Conservation (phyloP, 1,140 invertebrate species). For the Drosophila lacteicornis region DNA sequence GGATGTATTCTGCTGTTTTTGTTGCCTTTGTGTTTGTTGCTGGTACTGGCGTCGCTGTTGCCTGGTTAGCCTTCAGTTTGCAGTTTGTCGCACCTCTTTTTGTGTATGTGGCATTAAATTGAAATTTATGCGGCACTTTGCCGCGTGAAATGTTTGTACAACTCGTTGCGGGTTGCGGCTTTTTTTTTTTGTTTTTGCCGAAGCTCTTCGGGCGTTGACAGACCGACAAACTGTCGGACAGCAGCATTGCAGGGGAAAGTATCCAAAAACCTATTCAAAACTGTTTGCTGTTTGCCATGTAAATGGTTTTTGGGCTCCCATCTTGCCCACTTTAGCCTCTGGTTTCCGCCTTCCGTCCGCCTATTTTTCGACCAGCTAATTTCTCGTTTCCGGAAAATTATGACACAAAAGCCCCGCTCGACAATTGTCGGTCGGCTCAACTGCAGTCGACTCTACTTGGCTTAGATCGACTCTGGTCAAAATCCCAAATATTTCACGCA, state of each 20-base stretch:
- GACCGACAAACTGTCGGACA: slow-evolving; percentile 81
- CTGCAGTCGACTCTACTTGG: slow-evolving; percentile 20
- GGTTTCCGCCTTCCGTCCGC: background rate
- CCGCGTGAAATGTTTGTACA: slow-evolving; percentile 83
- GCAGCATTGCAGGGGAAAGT: slow-evolving; percentile 57
- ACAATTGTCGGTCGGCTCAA: slow-evolving; percentile 51
- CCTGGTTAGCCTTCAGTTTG: slow-evolving; percentile 32
- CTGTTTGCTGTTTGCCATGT: slow-evolving; percentile 75
- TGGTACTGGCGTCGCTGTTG: slow-evolving; percentile 20
- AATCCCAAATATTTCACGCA: slow-evolving; percentile 45
- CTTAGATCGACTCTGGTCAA: slow-evolving; percentile 39
- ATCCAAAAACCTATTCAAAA: slow-evolving; percentile 78
- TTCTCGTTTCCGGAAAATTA: slow-evolving; percentile 79
- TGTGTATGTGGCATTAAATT: slow-evolving; percentile 77
- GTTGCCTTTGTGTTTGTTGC: slow-evolving; percentile 50
- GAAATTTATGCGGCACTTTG: slow-evolving; percentile 83
- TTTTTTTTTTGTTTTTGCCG: slow-evolving; percentile 28
- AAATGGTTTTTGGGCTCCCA: slow-evolving; percentile 68
- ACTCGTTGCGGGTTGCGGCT: slow-evolving; percentile 79
- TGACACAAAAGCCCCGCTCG: slow-evolving; percentile 69
- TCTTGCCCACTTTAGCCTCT: slow-evolving; percentile 1
- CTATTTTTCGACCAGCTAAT: slow-evolving; percentile 62
- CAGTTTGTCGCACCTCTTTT: slow-evolving; percentile 65
- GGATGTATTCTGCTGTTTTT: slow-evolving; percentile 46
- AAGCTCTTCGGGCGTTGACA: slow-evolving; percentile 72